Evolutionary conservation across 2,113 vertebrate genomes (phyloP).

Genomic region (Brienomyrus longianalis): DNA sequence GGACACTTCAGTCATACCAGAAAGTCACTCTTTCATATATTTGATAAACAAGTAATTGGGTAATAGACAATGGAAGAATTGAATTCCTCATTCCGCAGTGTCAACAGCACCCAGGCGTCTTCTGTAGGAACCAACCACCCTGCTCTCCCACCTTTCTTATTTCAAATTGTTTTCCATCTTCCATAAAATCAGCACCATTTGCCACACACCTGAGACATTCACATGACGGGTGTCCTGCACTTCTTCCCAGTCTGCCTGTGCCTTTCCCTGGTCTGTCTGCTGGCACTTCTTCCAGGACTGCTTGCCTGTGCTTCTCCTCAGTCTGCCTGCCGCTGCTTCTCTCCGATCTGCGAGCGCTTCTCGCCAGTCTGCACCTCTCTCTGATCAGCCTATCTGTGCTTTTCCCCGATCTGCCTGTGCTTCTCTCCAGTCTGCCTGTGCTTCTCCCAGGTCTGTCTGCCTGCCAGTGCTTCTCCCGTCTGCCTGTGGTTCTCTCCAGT

Average conservation of each 20-base stretch:
- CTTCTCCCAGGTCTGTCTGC: no score
- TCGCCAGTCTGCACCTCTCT: not conserved
- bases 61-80: not conserved
- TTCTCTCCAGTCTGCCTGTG: no score
- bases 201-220: not conserved
- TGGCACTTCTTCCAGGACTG: no score
- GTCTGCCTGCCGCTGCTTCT: not conserved
- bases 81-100: not conserved
- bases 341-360: not conserved
- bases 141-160: not conserved
- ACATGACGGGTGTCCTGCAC: not conserved
- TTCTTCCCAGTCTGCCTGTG: not conserved
- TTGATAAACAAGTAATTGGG: not conserved
- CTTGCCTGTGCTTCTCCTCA: not conserved
- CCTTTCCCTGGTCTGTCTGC: no score
- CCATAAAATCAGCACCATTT: not conserved
- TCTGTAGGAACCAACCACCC: not conserved
- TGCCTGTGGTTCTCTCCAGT: no score
- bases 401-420: no score
- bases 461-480: no score
- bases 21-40: not conserved
- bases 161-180: not conserved
- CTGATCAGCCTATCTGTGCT: no score
- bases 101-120: not conserved
- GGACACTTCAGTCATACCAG: not conserved